Evolutionary conservation across 2,888 invertebrate species (phyloP).

Genomic region (Melieria omissa): DNA sequence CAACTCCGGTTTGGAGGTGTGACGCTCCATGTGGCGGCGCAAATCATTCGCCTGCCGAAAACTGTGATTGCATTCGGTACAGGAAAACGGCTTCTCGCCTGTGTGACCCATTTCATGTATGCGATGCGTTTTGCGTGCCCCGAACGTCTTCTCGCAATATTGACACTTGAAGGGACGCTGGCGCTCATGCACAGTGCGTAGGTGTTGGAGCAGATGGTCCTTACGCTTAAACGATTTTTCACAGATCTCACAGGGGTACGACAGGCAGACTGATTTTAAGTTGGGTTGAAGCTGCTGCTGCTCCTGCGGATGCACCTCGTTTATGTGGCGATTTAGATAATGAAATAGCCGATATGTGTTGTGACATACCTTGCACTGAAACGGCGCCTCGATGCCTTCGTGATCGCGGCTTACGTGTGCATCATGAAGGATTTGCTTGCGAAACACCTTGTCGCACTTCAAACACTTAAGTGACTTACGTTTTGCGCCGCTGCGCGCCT

Average conservation of each 20-base stretch:
- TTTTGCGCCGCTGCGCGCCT: too few relatives aligned
- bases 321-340: slow-evolving; percentile 27
- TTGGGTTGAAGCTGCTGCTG: neutral
- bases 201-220: slow-evolving; percentile 38
- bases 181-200: slow-evolving; percentile 38
- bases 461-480: neutral
- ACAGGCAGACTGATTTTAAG: neutral
- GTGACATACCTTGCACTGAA: slow-evolving; percentile 29
- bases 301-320: slow-evolving; percentile 22
- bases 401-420: slow-evolving; percentile 24
- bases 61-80: slow-evolving; percentile 35
- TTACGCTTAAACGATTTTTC: slow-evolving; percentile 37
- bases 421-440: slow-evolving; percentile 10
- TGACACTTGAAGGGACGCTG: slow-evolving; percentile 40
- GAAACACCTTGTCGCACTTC: slow-evolving; percentile 17
- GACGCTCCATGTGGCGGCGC: slow-evolving; percentile 39
- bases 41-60: slow-evolving; percentile 36
- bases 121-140: slow-evolving; percentile 28
- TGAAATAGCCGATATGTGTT: slow-evolving; percentile 17
- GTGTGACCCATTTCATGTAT: slow-evolving; percentile 42
- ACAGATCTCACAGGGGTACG: slow-evolving; percentile 31
- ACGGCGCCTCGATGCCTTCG: slow-evolving; percentile 24
- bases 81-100: slow-evolving; percentile 34
- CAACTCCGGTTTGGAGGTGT: slow-evolving; percentile 37
- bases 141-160: slow-evolving; percentile 36